A percentile compares a stretch with the other conserved stretches of the same genome.
phyloP scores from a whole-genome alignment of 2,797 vertebrate species.

The Labeo calbasu region DNA sequence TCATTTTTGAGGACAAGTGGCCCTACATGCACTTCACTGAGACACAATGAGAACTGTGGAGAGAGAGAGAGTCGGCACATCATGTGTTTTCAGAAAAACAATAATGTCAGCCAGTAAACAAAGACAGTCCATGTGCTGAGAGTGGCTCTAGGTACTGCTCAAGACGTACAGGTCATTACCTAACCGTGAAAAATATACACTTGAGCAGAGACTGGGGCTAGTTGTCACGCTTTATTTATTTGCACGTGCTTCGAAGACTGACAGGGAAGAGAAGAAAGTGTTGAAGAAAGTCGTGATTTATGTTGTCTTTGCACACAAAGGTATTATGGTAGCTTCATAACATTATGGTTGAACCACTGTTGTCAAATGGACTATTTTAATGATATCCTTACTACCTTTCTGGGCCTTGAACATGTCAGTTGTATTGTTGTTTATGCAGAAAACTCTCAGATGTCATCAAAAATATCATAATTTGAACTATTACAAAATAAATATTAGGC shows the following conservation, averaged over 20 bases:
- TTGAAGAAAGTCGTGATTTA: too few species aligned
- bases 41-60: constrained; percentile 14
- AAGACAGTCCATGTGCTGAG: not conserved
- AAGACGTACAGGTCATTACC: not conserved
- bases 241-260: not conserved
- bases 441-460: too few species aligned
- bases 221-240: not conserved
- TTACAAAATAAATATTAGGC: not conserved
- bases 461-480: not conserved
- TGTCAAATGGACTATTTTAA: too few species aligned
- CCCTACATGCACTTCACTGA: constrained; percentile 21
- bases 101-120: constrained; percentile 8
- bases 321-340: too few species aligned
- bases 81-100: constrained; percentile 7
- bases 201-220: not conserved
- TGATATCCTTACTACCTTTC: too few species aligned
- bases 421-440: too few species aligned
- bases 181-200: not conserved
- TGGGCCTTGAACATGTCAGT: too few species aligned
- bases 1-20: constrained; percentile 35
- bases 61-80: constrained; percentile 1
- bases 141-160: not conserved
- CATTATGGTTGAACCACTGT: too few species aligned
- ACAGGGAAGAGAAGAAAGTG: too few species aligned
- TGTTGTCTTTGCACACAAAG: too few species aligned